A percentile compares a stretch with the other conserved stretches of the same genome.
Evolutionary conservation across 35 echinoderm and acorn worm species (phyloP).

Genomic region (Lytechinus variegatus): DNA sequence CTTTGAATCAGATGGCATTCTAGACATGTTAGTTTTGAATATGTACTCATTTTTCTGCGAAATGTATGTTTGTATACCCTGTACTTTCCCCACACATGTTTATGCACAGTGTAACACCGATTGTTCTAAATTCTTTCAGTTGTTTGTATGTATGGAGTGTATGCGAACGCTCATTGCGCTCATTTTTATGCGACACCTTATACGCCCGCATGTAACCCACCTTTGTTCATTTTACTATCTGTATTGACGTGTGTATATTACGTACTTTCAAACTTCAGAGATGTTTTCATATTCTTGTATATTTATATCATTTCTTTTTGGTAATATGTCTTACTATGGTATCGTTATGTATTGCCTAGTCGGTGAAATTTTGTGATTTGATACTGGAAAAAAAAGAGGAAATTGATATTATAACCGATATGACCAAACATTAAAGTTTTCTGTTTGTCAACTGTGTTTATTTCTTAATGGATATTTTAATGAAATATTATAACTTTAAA

Average conservation of each 20-base stretch:
- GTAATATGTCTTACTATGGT: background rate
- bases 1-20: no score
- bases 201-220: background rate
- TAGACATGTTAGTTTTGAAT: no score
- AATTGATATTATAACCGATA: slow-evolving; percentile 15
- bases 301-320: slow-evolving; percentile 9
- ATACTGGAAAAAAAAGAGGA: background rate
- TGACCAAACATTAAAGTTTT: background rate
- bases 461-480: no score
- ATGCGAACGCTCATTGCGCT: background rate
- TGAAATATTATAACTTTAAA: no score
- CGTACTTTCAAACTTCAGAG: slow-evolving; percentile 1
- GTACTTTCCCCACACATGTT: no score
- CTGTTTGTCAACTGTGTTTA: no score
- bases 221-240: background rate
- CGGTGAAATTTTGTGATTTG: background rate
- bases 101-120: no score
- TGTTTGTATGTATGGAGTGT: background rate
- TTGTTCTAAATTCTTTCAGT: background rate
- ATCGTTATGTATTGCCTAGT: slow-evolving; percentile 13
- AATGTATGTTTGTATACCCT: no score
- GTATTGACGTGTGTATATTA: background rate
- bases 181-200: background rate
- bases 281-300: slow-evolving; percentile 6
- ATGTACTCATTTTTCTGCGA: no score